phyloP scores from a whole-genome alignment of 2,113 vertebrate species.

The Ammospiza nelsoni region DNA sequence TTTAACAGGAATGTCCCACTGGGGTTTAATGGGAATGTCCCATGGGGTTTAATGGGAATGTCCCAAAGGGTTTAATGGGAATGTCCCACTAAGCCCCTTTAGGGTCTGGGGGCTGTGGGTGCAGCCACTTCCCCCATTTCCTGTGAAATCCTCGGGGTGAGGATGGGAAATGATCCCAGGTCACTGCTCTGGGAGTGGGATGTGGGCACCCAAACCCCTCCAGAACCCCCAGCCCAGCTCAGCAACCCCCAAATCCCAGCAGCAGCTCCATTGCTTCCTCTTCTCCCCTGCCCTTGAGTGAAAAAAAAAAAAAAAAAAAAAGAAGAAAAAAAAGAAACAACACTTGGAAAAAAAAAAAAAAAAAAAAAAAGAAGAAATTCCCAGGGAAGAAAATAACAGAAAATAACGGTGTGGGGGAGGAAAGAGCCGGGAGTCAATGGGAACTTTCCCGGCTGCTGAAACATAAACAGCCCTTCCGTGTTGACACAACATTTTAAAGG shows the following conservation, averaged over 20 bases:
- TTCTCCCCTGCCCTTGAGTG: neutral
- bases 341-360: no score
- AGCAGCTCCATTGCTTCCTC: neutral
- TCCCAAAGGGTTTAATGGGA: neutral
- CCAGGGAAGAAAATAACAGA: neutral
- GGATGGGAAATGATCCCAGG: neutral
- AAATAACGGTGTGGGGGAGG: slow-evolving; percentile 2
- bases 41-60: no score
- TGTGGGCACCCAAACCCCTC: neutral
- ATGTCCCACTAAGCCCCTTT: neutral
- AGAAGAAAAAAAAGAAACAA: no score
- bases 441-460: slow-evolving; percentile 27
- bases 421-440: slow-evolving; percentile 8
- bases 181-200: rapidly evolving
- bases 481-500: slow-evolving; percentile 35
- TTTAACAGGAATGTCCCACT: no score
- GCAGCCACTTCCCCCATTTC: rapidly evolving
- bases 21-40: no score
- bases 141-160: no score
- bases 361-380: neutral
- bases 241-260: rapidly evolving
- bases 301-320: no score
- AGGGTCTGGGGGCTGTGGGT: neutral
- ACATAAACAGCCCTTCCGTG: slow-evolving; percentile 20
- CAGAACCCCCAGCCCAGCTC: rapidly evolving